Conservation (phyloP, 2,113 vertebrate species). For the Phrynosoma blainvillii region DNA sequence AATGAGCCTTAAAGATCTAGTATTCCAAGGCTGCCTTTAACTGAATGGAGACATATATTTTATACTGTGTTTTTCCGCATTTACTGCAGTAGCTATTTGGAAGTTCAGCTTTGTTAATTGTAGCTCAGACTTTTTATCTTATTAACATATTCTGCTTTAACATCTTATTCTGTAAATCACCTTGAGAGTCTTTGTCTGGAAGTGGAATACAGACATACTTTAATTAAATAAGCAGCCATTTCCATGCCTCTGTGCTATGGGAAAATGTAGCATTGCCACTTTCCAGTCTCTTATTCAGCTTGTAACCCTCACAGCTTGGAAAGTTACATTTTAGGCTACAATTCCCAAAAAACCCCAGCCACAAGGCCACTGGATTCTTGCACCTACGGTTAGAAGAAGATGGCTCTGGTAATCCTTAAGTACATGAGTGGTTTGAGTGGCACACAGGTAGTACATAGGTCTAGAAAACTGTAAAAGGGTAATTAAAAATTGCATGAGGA, state of each 20-base stretch:
- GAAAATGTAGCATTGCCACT: background rate
- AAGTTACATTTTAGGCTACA: too few relatives aligned
- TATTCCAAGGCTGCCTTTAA: background rate
- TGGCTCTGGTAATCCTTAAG: background rate
- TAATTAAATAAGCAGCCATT: background rate
- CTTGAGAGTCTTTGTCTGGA: background rate
- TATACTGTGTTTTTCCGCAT: background rate
- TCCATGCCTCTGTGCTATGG: background rate
- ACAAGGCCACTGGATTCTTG: too few relatives aligned
- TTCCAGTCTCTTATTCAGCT: too few relatives aligned
- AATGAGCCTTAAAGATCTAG: background rate
- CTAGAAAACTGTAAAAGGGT: background rate
- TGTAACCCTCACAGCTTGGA: too few relatives aligned
- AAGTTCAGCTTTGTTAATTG: background rate
- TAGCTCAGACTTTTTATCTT: too few relatives aligned
- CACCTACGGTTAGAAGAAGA: too few relatives aligned
- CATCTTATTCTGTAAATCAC: background rate
- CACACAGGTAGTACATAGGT: background rate
- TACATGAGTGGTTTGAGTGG: background rate
- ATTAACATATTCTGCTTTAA: background rate
- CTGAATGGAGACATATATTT: background rate
- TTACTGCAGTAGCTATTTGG: background rate
- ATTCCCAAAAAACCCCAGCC: too few relatives aligned
- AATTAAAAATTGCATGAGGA: background rate
- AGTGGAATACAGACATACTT: background rate